Conservation (phyloP, 2,888 invertebrate genomes). For the Leptinotarsa juncta region DNA sequence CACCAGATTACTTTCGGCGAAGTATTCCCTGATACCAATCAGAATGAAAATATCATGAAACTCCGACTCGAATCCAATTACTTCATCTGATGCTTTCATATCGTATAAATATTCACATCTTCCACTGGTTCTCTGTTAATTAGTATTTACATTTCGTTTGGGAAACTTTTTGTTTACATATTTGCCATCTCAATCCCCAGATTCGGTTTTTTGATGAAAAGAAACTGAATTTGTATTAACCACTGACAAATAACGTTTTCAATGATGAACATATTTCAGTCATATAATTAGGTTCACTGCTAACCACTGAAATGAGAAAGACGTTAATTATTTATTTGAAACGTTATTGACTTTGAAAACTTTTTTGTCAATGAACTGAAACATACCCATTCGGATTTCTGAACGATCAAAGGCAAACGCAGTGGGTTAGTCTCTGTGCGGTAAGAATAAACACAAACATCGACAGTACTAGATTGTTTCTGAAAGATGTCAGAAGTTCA, state of each 20-base stretch:
- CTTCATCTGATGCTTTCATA: constrained; percentile 11
- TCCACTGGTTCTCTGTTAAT: constrained; percentile 45
- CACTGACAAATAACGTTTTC: not conserved
- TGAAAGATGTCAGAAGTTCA: too few species aligned
- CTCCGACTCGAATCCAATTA: not conserved
- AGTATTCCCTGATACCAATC: not conserved
- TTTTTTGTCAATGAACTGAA: too few species aligned
- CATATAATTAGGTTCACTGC: not conserved
- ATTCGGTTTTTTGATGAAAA: not conserved
- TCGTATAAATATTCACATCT: constrained; percentile 45
- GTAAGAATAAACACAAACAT: too few species aligned
- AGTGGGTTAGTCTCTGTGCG: too few species aligned
- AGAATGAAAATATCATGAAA: not conserved
- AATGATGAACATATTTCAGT: not conserved
- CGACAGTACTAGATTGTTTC: too few species aligned
- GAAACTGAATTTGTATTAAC: not conserved
- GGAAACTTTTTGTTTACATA: constrained; percentile 47
- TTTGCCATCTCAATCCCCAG: constrained; percentile 15
- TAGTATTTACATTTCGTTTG: constrained; percentile 50
- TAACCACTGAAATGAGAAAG: not conserved
- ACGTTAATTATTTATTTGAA: too few species aligned
- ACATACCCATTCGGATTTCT: too few species aligned
- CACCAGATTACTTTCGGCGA: not conserved
- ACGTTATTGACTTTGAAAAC: too few species aligned
- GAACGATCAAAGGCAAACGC: too few species aligned